Conservation (phyloP, 2,113 vertebrate species). For the Otus sunia region DNA sequence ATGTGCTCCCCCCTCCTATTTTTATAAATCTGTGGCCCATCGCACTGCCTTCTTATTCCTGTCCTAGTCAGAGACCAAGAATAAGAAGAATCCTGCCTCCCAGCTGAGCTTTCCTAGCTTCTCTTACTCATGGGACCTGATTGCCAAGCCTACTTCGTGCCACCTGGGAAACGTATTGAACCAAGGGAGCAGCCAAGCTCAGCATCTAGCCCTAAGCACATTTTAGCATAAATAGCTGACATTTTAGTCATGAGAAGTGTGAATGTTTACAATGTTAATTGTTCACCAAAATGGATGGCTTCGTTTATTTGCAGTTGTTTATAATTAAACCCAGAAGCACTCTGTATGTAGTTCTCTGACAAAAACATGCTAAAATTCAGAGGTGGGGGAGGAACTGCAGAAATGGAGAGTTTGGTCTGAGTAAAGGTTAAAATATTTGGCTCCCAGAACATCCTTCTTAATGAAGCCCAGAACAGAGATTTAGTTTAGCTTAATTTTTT, state of each 20-base stretch:
- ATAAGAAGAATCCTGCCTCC: neutral
- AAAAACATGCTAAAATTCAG: neutral
- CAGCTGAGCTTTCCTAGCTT: neutral
- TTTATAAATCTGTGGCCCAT: neutral
- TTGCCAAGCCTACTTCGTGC: neutral
- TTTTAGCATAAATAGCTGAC: neutral
- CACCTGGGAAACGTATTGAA: neutral
- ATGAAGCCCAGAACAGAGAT: constrained; percentile 37
- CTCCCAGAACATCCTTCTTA: constrained; percentile 19
- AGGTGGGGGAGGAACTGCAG: neutral
- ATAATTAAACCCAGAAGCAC: constrained; percentile 31
- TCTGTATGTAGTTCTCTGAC: neutral
- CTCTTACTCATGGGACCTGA: neutral
- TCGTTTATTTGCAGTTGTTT: neutral
- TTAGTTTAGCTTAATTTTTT: constrained; percentile 30
- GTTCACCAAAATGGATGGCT: neutral
- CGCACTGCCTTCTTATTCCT: neutral
- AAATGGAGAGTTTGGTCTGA: constrained; percentile 1
- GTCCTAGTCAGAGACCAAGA: neutral
- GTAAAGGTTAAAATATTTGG: constrained; percentile 57
- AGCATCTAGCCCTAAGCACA: neutral
- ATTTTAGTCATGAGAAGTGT: neutral
- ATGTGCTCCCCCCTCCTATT: neutral
- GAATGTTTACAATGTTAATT: neutral
- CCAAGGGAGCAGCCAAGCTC: neutral